Evolutionary conservation across 1,140 invertebrate genomes (phyloP), one percentile per base, ranked within the genome.

Genomic region (Epicauta chinensis): DNA sequence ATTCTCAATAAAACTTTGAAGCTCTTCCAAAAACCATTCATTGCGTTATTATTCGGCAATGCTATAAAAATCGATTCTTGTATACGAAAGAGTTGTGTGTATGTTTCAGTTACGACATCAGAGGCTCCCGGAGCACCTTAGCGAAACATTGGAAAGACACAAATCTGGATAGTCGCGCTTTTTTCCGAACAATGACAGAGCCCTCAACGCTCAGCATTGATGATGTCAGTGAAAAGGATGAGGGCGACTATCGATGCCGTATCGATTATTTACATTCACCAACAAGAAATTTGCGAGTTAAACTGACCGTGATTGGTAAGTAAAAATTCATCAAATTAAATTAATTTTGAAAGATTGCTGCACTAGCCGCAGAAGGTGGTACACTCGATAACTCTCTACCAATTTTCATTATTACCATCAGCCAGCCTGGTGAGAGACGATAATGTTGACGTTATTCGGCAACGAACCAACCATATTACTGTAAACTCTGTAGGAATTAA

Each of bases 191-290:
- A 29, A 64, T 71, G 41, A 74, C 72, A 5, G 74, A 78, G 43
- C 81, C 83, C 1, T 79, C 84, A 2, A 75, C 76, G n/a, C 73
- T 87, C 16, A 76, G 77, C 52, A 77, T 88, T 48, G 77, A 82
- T 64, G 77, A 77, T 49, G 75, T 86, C 14, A 70, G 72, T 37
- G 76, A 81, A 56, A 71, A 69, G 23, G 83, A 85, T 64, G 81
- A 81, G 54, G 81, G 81, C 2, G 75, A 82, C 42, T 85, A 83
- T 67, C 71, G 80, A 32, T 85, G 81, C 64, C 67, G 79, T 16
- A 83, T 87, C 17, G 86, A 88, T 66, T 88, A 85, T 63, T 70
- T 75, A 2, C 77, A 78, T 57, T 84, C 82, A 38, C 84, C 83
- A 0, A 87, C 85, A 16, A 79, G 79, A 55, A 86, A 84, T 66